Base-by-base conservation (phyloP, 2,888 invertebrate species). In the Listrodromus nycthemerus region DNA sequence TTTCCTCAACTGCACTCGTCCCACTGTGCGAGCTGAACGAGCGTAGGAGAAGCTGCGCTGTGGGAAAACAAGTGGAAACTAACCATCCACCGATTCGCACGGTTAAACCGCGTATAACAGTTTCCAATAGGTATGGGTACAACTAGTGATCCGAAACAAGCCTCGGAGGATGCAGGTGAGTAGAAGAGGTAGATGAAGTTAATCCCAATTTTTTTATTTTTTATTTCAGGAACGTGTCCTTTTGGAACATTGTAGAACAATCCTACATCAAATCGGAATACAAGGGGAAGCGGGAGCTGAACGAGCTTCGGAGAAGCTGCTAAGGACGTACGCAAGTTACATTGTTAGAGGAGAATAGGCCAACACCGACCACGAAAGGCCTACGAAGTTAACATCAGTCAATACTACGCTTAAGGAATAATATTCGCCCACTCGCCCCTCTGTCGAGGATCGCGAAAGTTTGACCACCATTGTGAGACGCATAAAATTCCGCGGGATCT, bases 1-100 rank as follows among this genome's bases (percentile, higher is more conserved):
- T 45, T 71, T 63, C 30, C 52, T 41, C 27, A 19, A 67, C 74
- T 63, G 74, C 58, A 69, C 58, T 65, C 77, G 66, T 73, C 55
- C 74, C 5, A 24, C 50, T 21, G 33, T 37, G 24, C 27, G 73
- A 73, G 45, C 37, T 13, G 33, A 66, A 37, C 50, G 33, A 65
- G 52, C 55, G 65, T 21, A 65, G 10, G 66, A 61, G 76, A 65
- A 75, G 71, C 70, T 76, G 70, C 63, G 74, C 52, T 41, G 27
- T 52, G 65, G 66, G 50, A 69, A 75, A 80, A 74, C 33, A 41
- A 21, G 71, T 50, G 50, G 45, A 48, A 27, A 70, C 45, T 55
- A 41, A 67, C 16, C 76, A 80, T 45, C 73, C 55, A 67, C 76
- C 65, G 45, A 74, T 85, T 85, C 83, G 58, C 83, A 74, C 76